Percentiles rank a stretch among this genome's conserved stretches.
phyloP scores from a whole-genome alignment of 1,140 invertebrate genomes.

The Phthorimaea operculella region DNA sequence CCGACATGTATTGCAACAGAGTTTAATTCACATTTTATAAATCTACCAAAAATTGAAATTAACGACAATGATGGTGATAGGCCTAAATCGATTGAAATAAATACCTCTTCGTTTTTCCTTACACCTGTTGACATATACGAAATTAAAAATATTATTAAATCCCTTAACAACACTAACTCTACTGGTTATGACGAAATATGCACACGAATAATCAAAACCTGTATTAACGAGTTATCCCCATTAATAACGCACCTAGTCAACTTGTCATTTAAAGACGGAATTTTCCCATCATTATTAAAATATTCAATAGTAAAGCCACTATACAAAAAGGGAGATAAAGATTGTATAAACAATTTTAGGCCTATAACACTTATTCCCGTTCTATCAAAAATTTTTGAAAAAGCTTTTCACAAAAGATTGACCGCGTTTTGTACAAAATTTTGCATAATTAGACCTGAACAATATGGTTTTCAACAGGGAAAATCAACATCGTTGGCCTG shows the following conservation, averaged over 20 bases:
- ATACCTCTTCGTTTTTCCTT: too few relatives aligned
- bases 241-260: constrained; percentile 4
- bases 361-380: constrained; percentile 5
- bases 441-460: constrained; percentile 1
- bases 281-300: constrained; percentile 6
- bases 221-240: not conserved
- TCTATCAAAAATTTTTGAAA: constrained; percentile 10
- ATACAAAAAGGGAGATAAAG: too few relatives aligned
- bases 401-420: constrained; percentile 1
- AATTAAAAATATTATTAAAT: too few relatives aligned
- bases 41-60: too few relatives aligned
- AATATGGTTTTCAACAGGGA: constrained; percentile 8
- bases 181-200: constrained; percentile 1
- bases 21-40: too few relatives aligned
- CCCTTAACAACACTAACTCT: too few relatives aligned
- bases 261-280: not conserved
- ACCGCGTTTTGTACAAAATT: not conserved
- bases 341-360: too few relatives aligned
- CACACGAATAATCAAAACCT: constrained; percentile 4
- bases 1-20: too few relatives aligned
- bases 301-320: constrained; percentile 1
- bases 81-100: too few relatives aligned
- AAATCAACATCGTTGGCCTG: constrained; percentile 10
- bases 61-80: too few relatives aligned
- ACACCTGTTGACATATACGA: too few relatives aligned